These are phyloP conservation scores for Eriocheir sinensis DNA, from an alignment of 1,140 invertebrate species.

Conservation along the genomic window DNA sequence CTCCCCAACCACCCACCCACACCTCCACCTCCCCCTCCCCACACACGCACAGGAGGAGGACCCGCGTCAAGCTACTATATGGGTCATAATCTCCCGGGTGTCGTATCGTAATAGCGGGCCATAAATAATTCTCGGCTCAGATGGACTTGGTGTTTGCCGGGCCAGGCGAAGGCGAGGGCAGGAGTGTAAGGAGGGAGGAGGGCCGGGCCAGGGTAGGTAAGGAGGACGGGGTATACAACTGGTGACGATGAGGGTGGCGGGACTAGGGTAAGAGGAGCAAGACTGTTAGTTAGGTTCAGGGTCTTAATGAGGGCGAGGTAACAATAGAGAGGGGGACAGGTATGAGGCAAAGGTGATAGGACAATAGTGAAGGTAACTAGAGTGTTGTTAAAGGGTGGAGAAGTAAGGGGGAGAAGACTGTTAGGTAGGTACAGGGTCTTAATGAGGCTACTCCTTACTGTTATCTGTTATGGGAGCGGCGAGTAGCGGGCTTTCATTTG, in stretches of 20 bases:
- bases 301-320: not conserved
- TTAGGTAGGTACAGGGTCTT: not conserved
- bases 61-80: constrained; percentile 29
- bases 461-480: too few species aligned
- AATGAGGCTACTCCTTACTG: too few species aligned
- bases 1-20: not conserved
- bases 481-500: too few species aligned
- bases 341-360: not conserved
- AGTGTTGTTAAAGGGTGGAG: too few species aligned
- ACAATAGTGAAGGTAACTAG: too few species aligned
- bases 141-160: not conserved
- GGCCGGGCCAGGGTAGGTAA: not conserved
- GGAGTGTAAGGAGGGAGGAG: not conserved
- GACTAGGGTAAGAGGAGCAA: constrained; percentile 7
- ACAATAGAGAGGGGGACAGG: not conserved
- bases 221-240: not conserved
- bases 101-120: constrained; percentile 43
- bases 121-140: constrained; percentile 48
- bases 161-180: not conserved
- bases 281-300: not conserved
- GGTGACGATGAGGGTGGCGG: not conserved
- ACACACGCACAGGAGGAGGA: not conserved
- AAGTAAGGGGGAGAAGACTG: not conserved
- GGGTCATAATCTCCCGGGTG: constrained; percentile 54
- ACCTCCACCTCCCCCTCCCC: not conserved